Percentiles rank a stretch among this genome's conserved stretches.
Evolutionary conservation across 2,113 vertebrate species (phyloP).

Genomic region (Machaerirhynchus nigripectus): DNA sequence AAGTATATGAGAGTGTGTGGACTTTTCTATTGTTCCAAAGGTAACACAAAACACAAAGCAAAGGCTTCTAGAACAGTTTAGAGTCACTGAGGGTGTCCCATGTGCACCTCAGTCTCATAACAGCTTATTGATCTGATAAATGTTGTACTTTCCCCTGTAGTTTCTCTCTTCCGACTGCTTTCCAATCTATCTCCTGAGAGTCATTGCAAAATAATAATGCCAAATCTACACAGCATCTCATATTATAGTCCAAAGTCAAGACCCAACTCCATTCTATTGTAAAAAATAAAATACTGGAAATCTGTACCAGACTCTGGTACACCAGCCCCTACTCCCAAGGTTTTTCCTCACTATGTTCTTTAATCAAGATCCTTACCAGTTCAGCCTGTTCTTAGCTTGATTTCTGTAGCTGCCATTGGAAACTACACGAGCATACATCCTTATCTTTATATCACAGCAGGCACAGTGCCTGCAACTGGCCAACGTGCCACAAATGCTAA

Average conservation of each 20-base stretch:
- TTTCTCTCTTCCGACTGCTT: neutral
- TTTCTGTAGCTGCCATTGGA: neutral
- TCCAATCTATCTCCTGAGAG: neutral
- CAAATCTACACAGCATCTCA: neutral
- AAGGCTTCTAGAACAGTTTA: neutral
- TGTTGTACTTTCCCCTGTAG: neutral
- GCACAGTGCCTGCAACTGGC: neutral
- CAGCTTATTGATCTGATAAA: neutral
- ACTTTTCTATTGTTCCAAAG: neutral
- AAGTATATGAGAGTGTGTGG: neutral
- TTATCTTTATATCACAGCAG: neutral
- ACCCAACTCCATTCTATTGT: neutral
- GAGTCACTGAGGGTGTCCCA: neutral
- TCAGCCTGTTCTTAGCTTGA: neutral
- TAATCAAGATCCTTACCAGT: neutral
- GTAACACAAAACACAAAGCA: neutral
- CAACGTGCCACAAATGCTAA: neutral
- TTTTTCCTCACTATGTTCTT: neutral
- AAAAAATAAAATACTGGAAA: neutral
- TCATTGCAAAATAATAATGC: neutral
- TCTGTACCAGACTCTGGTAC: neutral
- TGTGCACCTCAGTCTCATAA: neutral
- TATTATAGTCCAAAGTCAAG: neutral
- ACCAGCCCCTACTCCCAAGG: neutral
- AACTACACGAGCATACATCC: neutral